phyloP scores from a whole-genome alignment of 2,113 vertebrate genomes.

The Sphyrna mokarran region DNA sequence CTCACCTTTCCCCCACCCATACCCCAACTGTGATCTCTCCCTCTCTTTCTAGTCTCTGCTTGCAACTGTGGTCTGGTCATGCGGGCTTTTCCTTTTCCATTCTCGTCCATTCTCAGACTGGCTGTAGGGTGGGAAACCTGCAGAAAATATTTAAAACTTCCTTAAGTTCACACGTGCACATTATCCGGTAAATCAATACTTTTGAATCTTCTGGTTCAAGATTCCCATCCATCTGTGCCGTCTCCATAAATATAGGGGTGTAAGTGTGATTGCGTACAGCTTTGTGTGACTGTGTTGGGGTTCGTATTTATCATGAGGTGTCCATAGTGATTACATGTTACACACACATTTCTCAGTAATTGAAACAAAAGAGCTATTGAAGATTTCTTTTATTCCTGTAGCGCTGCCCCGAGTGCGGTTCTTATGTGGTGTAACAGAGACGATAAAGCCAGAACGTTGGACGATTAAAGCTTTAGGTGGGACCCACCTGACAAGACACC shows the following conservation, averaged over 20 bases:
- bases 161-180: neutral
- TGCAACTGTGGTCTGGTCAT: neutral
- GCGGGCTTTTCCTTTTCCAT: neutral
- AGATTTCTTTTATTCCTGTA: constrained; percentile 41
- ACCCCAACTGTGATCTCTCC: neutral
- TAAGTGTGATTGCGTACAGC: neutral
- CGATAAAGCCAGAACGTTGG: constrained; percentile 78
- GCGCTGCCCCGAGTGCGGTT: constrained; percentile 83
- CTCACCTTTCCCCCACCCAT: too few relatives aligned
- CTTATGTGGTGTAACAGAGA: constrained; percentile 72
- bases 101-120: neutral
- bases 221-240: neutral
- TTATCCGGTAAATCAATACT: neutral
- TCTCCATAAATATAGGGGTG: neutral
- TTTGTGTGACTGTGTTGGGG: neutral
- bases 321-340: neutral
- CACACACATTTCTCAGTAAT: neutral
- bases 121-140: neutral
- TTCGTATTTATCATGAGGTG: neutral
- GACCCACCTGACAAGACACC: constrained; percentile 73
- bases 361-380: neutral
- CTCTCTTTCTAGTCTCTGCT: neutral
- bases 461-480: constrained; percentile 70
- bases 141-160: neutral
- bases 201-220: neutral